These are phyloP conservation scores for Pimephales promelas DNA, from an alignment of 2,113 vertebrate species.

Conservation along the genomic window DNA sequence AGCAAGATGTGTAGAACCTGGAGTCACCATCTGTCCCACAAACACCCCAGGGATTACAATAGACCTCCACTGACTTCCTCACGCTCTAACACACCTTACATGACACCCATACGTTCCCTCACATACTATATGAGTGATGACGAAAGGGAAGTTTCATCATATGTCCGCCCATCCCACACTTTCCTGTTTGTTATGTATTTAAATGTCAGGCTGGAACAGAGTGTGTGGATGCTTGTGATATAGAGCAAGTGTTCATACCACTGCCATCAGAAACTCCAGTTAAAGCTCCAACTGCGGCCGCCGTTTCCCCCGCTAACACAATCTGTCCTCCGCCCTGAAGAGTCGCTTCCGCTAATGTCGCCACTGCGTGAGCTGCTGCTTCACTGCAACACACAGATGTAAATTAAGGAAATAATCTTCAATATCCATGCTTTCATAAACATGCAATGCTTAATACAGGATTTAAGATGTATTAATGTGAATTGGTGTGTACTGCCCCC, in stretches of 20 bases:
- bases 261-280: slow-evolving; percentile 93
- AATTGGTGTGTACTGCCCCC: slow-evolving; percentile 43
- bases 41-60: slow-evolving; percentile 71
- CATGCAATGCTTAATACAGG: not conserved
- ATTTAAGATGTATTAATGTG: slow-evolving; percentile 6
- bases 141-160: slow-evolving; percentile 36
- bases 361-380: slow-evolving; percentile 96
- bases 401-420: not conserved
- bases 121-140: slow-evolving; percentile 11
- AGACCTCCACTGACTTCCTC: slow-evolving; percentile 54
- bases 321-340: slow-evolving; percentile 97
- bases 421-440: not conserved
- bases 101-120: not conserved
- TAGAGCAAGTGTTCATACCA: slow-evolving; percentile 65
- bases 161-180: not conserved
- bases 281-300: slow-evolving; percentile 94
- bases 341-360: slow-evolving; percentile 95
- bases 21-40: slow-evolving; percentile 73
- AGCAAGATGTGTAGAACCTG: slow-evolving; percentile 42
- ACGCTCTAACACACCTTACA: not conserved
- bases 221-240: not conserved
- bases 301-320: slow-evolving; percentile 93
- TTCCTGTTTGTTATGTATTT: not conserved
- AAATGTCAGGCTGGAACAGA: not conserved
- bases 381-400: slow-evolving; percentile 76